Evolutionary conservation across 2,113 vertebrate genomes (phyloP).

Genomic region (Phalacrocorax pelagicus): DNA sequence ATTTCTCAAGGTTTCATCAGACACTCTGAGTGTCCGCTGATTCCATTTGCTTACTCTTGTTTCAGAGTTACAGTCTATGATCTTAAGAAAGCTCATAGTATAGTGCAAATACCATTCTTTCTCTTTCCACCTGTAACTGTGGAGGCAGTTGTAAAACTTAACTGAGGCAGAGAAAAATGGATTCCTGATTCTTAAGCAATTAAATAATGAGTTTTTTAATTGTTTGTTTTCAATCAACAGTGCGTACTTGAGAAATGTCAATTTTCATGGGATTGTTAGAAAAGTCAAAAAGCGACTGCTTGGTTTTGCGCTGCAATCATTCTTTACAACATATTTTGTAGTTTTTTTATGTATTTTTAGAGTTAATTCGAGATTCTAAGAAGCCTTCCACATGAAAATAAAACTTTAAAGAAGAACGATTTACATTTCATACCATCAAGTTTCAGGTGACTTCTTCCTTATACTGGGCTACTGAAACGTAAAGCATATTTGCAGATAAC

Average conservation of each 20-base stretch:
- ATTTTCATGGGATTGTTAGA: not conserved
- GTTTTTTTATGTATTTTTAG: not conserved
- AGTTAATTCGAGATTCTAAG: not conserved
- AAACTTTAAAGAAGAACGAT: not conserved
- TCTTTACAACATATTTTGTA: not conserved
- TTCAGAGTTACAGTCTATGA: not conserved
- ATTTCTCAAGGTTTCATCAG: not conserved
- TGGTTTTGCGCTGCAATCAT: not conserved
- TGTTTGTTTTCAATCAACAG: not conserved
- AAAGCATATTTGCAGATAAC: not conserved
- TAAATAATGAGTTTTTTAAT: not conserved
- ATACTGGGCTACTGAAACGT: not conserved
- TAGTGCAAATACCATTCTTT: not conserved
- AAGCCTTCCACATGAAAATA: not conserved
- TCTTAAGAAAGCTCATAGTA: conserved; percentile 5
- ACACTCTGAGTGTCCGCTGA: not conserved
- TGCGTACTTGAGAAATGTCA: not conserved
- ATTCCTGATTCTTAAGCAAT: not conserved
- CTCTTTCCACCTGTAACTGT: not conserved
- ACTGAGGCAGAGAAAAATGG: not conserved
- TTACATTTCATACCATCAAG: not conserved
- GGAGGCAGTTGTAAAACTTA: not conserved
- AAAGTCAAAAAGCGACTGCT: not conserved
- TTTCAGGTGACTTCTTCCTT: not conserved
- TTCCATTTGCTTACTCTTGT: not conserved